Evolutionary conservation across 2,113 vertebrate species (phyloP), one percentile per base, ranked within the genome.

Genomic region (Xiphorhynchus elegans): DNA sequence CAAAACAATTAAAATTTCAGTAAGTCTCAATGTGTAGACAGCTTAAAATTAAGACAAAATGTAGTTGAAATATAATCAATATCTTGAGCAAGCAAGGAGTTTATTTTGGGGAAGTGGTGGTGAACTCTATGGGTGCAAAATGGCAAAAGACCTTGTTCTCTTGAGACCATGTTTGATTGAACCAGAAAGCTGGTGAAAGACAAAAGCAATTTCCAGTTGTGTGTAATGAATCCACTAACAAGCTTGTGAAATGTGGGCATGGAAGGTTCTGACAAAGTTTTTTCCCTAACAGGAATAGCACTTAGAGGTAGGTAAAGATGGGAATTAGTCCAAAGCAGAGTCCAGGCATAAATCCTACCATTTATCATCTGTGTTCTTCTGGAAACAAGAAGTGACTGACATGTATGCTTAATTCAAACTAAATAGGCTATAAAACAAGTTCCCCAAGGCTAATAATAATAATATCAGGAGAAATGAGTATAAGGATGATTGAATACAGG

Each of bases 361-460:
- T 97, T 97, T 95, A 97, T 97, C 95, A 95, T 91, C 94, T 91
- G 60, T 69, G 40, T 40, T 75, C 75, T 95, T 93, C 87, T 77
- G 88, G 74, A 89, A 94, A 84, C 75, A 88, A 95, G 96, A 95
- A 91, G 82, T 73, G 90, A 97, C 93, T 63, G 86, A 95, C 75
- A 78, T 58, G 76, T 60, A 72, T 42, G 68, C 89, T 98, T 98
- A 97, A 98, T 98, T 98, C 96, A 98, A 96, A 98, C 97, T 97
- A 97, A 97, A 97, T 93, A 93, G 37, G 50, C 93, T 97, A 98
- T 98, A 97, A 98, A 96, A 97, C 97, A 96, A 97, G 95, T 95
- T 97, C 97, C 98, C 97, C 80, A 81, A 89, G 95, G 96, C 96
- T 80, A 95, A 97, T 92, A 96, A 96, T 94, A 97, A 97, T 96